Percentiles rank a stretch among this genome's conserved stretches.
Conservation (phyloP, 2,797 vertebrate species). For the Enteromius trimaculatus region DNA sequence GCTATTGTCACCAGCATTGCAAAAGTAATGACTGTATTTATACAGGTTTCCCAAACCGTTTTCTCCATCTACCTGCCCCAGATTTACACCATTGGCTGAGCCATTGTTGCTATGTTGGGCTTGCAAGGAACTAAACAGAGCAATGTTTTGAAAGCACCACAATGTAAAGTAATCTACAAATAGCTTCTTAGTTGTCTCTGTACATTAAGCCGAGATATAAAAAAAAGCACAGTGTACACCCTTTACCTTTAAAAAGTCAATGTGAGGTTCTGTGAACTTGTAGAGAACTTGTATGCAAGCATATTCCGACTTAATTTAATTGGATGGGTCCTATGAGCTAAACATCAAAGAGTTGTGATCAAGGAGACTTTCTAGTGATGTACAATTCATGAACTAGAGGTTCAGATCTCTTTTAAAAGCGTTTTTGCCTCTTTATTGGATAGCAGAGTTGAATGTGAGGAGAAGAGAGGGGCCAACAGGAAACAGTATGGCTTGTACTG, state of each 20-base stretch:
- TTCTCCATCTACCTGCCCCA: neutral
- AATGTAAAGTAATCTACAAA: neutral
- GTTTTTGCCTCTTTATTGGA: neutral
- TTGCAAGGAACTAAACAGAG: neutral
- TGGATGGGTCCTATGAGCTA: slow-evolving; percentile 3
- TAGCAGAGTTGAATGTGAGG: neutral
- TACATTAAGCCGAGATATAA: neutral
- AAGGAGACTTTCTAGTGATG: slow-evolving; percentile 27
- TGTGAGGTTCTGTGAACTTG: slow-evolving; percentile 12
- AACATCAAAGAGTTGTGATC: slow-evolving; percentile 41
- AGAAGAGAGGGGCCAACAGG: neutral
- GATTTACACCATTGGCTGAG: neutral
- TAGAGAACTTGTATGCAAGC: neutral
- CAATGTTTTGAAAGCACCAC: neutral
- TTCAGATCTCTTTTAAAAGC: neutral
- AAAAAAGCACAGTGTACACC: neutral
- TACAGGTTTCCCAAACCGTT: neutral
- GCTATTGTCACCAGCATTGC: neutral
- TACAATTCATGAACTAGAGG: slow-evolving; percentile 18
- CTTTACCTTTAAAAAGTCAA: neutral
- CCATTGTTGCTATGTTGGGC: neutral
- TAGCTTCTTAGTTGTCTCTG: neutral
- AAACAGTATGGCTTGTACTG: neutral
- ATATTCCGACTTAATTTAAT: slow-evolving; percentile 18
- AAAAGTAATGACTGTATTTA: neutral